Base-by-base conservation (phyloP, 2,113 vertebrate genomes). In the Nyctibius bracteatus region DNA sequence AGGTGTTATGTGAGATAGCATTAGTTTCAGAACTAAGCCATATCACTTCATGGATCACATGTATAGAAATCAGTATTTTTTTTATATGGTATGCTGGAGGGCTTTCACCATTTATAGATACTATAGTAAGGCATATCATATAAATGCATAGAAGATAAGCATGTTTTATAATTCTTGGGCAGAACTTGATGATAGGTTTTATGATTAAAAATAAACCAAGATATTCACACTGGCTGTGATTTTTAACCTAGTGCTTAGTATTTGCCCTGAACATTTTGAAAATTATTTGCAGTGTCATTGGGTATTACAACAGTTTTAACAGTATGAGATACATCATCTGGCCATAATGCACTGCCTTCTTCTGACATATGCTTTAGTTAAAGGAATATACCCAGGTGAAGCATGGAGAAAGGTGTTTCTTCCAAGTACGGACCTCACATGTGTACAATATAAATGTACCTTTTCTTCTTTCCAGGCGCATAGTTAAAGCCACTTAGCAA, bases 391-490 rank as follows among this genome's bases (percentile, higher is more conserved):
- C 15, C 44, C 57, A 44, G 35, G 22, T 68, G 41, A 88, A 58
- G 30, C 4, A 3, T 86, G 30, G 12, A 43, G 44, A 72, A 52
- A 61, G 63, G 27, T 88, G 12, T 86, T 81, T 85, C 52, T 82
- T 81, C 9, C 12, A 59, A 82, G 35, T 43, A 39, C 21, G 57
- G 47, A 70, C 41, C 33, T 96, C n/a, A 59, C 23, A n/a, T 39
- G 51, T 21, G 3, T 59, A 44, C 72, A 72, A 35, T 81, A 67
- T 80, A 79, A 77, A 39, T 83, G 67, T 68, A 89, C 90, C 37
- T 94, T 92, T 96, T 85, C 39, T 28, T 84, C 7, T 95, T 86
- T 91, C 78, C 72, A 92, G 80, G 82, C 81, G 72, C 35, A 30
- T 66, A 82, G 66, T 79, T 92, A 68, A 87, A 86, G 57, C 94